Percentiles rank a stretch among this genome's conserved stretches.
These are phyloP conservation scores for Phrynosoma blainvillii DNA, from an alignment of 2,113 vertebrate genomes.

Conservation along the genomic window DNA sequence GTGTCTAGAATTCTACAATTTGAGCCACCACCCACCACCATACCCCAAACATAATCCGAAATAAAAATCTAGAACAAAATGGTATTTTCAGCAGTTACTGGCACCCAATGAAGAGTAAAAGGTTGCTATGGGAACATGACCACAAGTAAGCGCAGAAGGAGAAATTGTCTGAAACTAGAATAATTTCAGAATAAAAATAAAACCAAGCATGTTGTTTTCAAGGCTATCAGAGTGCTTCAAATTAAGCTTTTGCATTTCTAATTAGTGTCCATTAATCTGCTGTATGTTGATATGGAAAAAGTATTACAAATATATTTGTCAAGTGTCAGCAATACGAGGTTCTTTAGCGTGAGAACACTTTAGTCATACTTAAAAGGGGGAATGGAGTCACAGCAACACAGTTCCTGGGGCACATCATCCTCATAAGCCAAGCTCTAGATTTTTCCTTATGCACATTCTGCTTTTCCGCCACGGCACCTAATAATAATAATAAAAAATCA, in stretches of 20 bases:
- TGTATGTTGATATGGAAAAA: not conserved
- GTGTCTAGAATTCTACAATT: not conserved
- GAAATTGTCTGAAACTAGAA: slow-evolving; percentile 46
- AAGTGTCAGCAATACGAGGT: not conserved
- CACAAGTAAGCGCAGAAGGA: slow-evolving; percentile 65
- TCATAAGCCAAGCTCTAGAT: not conserved
- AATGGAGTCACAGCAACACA: no score
- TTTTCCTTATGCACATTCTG: not conserved
- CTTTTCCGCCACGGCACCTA: not conserved
- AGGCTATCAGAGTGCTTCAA: not conserved
- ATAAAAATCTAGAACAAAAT: slow-evolving; percentile 55
- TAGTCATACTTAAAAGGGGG: no score
- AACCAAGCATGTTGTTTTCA: slow-evolving; percentile 46
- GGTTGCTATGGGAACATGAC: slow-evolving; percentile 74
- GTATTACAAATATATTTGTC: not conserved
- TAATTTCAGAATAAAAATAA: slow-evolving; percentile 46
- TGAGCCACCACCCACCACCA: slow-evolving; percentile 15
- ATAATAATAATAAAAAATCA: not conserved
- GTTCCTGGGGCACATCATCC: not conserved
- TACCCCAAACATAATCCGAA: slow-evolving; percentile 42
- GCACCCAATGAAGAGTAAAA: slow-evolving; percentile 60
- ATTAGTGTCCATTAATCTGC: not conserved
- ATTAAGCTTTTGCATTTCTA: not conserved
- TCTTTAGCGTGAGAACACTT: no score
- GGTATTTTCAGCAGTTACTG: slow-evolving; percentile 65